A percentile compares a stretch with the other conserved stretches of the same genome.
phyloP scores from a whole-genome alignment of 92 coral and sea anemone species.

The Plumapathes pennacea region DNA sequence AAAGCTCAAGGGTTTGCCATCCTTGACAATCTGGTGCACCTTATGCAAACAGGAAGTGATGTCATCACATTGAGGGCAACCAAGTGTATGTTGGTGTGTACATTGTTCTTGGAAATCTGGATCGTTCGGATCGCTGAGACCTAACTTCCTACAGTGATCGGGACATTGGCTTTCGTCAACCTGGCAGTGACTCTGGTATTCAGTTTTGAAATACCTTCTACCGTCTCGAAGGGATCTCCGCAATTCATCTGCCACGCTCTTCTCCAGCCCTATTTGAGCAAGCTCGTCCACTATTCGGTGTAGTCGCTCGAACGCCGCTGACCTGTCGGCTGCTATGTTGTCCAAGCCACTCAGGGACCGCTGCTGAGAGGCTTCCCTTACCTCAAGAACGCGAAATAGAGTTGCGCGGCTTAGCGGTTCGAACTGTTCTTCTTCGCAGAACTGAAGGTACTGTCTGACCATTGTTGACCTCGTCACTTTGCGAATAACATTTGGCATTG shows the following conservation, averaged over 20 bases:
- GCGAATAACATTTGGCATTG: conserved; percentile 66
- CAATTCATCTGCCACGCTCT: conserved; percentile 25
- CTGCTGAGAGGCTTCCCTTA: conserved; percentile 50
- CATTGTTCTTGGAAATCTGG: conserved; percentile 43
- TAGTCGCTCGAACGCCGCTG: conserved; percentile 14
- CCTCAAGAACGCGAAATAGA: conserved; percentile 48
- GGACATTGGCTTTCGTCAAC: conserved; percentile 38
- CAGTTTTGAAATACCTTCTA: conserved; percentile 19
- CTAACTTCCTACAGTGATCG: conserved; percentile 30
- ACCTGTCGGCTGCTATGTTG: conserved; percentile 56
- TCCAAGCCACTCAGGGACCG: conserved; percentile 58
- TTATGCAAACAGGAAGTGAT: conserved; percentile 46
- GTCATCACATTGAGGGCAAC: conserved; percentile 65
- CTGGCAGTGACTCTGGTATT: conserved; percentile 42
- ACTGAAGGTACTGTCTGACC: conserved; percentile 56
- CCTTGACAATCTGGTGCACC: conserved; percentile 33
- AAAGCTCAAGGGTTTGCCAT: conserved; percentile 34
- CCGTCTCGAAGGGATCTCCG: conserved; percentile 25
- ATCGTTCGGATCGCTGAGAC: conserved; percentile 47
- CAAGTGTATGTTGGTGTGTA: conserved; percentile 16
- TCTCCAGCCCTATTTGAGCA: conserved; percentile 41
- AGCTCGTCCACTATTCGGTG: conserved; percentile 27
- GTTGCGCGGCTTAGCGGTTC: conserved; percentile 61
- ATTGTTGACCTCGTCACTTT: conserved; percentile 73
- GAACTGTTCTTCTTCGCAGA: conserved; percentile 51